Evolutionary conservation across 2,888 invertebrate species (phyloP), one percentile per base, ranked within the genome.

Genomic region (Mesoligia furuncula): DNA sequence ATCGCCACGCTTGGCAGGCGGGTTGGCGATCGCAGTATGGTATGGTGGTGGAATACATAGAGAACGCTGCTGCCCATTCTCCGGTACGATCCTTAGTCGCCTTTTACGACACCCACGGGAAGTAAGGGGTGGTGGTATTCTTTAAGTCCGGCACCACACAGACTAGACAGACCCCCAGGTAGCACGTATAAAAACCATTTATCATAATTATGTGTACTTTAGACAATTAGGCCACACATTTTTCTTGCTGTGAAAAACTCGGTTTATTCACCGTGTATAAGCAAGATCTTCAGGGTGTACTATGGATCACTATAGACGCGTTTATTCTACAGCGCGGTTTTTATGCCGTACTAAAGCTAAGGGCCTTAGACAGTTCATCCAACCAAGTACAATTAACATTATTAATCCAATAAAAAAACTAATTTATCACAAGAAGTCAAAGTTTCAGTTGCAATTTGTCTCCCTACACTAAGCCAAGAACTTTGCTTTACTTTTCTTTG

Each of bases 361-460:
- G 9, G 24, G 24, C 24, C 24, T 54, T 31, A 6, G 9, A 31
- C 3, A 68, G 31, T 31, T 68, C 24, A 31, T 9, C 27, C 15
- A 57, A 57, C 27, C 8, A 62, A 54, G 17, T 36, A 39, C 65
- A 27, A 65, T 62, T 45, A 42, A 67, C 4, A 70, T 64, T 59
- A 31, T 61, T 48, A 64, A 75, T 67, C 31, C 31, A 65, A 73
- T 36, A 71, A 74, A 73, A 75, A 69, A 27, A 13, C 51, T 27
- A 73, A 81, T 66, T 73, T 45, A 68, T 66, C 48, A n/a, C 51
- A 27, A 73, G 79, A 57, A 36, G 69, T 27, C 24, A 67, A 85
- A 88, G 79, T 87, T 80, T 64, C 42, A 71, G 61, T 77, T 70
- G 70, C 79, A 83, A 86, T 87, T 86, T 81, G 85, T 87, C 86